Evolutionary conservation across 1,140 invertebrate species (phyloP).

Genomic region (Lordiphosa mommai): DNA sequence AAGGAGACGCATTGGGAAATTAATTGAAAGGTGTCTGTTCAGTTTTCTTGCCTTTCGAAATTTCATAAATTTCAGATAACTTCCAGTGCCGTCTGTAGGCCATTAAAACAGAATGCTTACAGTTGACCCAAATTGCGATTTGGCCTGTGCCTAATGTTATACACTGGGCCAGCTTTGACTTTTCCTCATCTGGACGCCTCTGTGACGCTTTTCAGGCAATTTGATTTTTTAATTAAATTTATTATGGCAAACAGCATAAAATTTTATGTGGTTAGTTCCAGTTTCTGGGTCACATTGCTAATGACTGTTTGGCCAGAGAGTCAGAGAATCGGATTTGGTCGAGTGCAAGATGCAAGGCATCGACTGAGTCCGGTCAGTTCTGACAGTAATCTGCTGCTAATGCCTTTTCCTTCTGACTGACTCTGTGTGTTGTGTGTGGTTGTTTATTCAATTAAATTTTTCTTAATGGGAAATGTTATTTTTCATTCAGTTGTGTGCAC

Average conservation of each 20-base stretch:
- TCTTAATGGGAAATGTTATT: constrained; percentile 50
- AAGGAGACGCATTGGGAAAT: constrained; percentile 3
- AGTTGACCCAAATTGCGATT: constrained; percentile 12
- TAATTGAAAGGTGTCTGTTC: constrained; percentile 9
- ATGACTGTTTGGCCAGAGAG: constrained; percentile 37
- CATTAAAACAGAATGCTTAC: constrained; percentile 6
- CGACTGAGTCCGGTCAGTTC: constrained; percentile 1
- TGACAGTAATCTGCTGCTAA: constrained; percentile 58
- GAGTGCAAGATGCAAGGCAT: constrained; percentile 26
- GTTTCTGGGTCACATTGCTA: constrained; percentile 66
- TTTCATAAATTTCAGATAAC: background rate
- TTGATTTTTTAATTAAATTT: constrained; percentile 51
- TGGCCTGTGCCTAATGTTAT: constrained; percentile 7
- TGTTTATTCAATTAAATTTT: constrained; percentile 50
- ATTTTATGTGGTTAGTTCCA: constrained; percentile 61
- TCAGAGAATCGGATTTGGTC: constrained; percentile 16
- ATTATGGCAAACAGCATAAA: constrained; percentile 64
- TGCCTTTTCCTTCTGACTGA: constrained; percentile 31
- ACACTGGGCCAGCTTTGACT: constrained; percentile 3
- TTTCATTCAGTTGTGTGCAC: constrained; percentile 24
- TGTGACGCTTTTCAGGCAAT: background rate
- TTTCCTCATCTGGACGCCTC: background rate
- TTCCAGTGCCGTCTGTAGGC: constrained; percentile 4
- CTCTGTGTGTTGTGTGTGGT: constrained; percentile 14
- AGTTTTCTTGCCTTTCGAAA: too few relatives aligned